phyloP scores from a whole-genome alignment of 2,888 invertebrate species.

The Timema cristinae region DNA sequence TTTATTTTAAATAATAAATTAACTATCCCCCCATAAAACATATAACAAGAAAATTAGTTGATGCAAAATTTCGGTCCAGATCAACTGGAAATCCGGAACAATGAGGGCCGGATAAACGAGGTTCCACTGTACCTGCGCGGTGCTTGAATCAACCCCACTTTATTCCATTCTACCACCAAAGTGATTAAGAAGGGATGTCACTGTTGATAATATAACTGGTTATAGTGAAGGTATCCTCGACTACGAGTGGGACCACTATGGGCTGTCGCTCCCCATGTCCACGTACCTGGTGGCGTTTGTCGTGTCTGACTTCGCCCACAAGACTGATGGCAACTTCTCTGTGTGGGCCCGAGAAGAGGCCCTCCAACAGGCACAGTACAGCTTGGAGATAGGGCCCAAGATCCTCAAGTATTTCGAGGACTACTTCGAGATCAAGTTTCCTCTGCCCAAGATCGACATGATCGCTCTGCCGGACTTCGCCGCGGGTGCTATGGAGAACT shows the following conservation, averaged over 20 bases:
- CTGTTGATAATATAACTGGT: slow-evolving; percentile 13
- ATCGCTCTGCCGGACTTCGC: slow-evolving; percentile 74
- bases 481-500: slow-evolving; percentile 60
- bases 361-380: slow-evolving; percentile 57
- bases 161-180: too few species aligned
- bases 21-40: too few species aligned
- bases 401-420: slow-evolving; percentile 47
- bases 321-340: slow-evolving; percentile 45
- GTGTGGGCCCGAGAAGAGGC: slow-evolving; percentile 69
- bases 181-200: too few species aligned
- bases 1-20: too few species aligned
- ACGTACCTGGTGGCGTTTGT: slow-evolving; percentile 79
- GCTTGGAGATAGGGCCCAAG: slow-evolving; percentile 68
- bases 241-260: slow-evolving; percentile 74
- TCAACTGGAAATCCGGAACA: too few species aligned
- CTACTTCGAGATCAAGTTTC: slow-evolving; percentile 63
- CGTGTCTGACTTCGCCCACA: slow-evolving; percentile 69
- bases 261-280: slow-evolving; percentile 71
- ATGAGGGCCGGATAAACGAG: too few species aligned
- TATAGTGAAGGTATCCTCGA: slow-evolving; percentile 54
- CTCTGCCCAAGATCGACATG: slow-evolving; percentile 67
- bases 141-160: too few species aligned
- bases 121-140: too few species aligned
- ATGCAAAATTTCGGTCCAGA: too few species aligned
- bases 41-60: too few species aligned